phyloP scores from a whole-genome alignment of 1,140 invertebrate species.

The Helicorthomorpha holstii region DNA sequence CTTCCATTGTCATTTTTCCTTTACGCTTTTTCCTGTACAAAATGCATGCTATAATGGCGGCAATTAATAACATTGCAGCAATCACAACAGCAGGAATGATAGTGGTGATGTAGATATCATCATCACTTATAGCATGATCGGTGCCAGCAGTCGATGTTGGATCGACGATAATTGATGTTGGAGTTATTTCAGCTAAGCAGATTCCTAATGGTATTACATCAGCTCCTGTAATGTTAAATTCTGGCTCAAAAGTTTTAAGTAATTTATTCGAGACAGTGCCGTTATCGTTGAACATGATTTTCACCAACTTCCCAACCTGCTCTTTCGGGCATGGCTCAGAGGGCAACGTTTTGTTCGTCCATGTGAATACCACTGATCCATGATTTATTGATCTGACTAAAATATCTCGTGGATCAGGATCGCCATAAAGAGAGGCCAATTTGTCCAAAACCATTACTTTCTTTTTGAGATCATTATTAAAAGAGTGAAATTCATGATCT shows the following conservation, averaged over 20 bases:
- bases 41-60: conserved; percentile 70
- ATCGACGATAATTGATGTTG: conserved; percentile 18
- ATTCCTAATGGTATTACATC: conserved; percentile 46
- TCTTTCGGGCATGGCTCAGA: conserved; percentile 51
- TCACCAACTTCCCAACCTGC: conserved; percentile 49
- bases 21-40: conserved; percentile 65
- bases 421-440: conserved; percentile 52
- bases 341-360: conserved; percentile 54
- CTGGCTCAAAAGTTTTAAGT: conserved; percentile 49
- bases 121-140: conserved; percentile 27
- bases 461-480: conserved; percentile 41
- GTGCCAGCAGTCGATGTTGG: conserved; percentile 22
- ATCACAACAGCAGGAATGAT: conserved; percentile 79
- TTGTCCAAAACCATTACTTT: conserved; percentile 55
- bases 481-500: conserved; percentile 48
- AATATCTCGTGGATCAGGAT: conserved; percentile 50
- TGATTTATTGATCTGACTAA: conserved; percentile 36
- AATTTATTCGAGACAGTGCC: conserved; percentile 37
- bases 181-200: conserved; percentile 43
- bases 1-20: conserved; percentile 57
- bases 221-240: conserved; percentile 58
- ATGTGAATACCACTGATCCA: conserved; percentile 40
- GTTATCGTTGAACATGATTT: conserved; percentile 34
- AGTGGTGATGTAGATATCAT: conserved; percentile 76
- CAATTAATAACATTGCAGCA: conserved; percentile 66